Percentiles rank a stretch among this genome's conserved stretches.
Evolutionary conservation across 2,797 vertebrate species (phyloP).

Genomic region (Acanthurus lineatus): DNA sequence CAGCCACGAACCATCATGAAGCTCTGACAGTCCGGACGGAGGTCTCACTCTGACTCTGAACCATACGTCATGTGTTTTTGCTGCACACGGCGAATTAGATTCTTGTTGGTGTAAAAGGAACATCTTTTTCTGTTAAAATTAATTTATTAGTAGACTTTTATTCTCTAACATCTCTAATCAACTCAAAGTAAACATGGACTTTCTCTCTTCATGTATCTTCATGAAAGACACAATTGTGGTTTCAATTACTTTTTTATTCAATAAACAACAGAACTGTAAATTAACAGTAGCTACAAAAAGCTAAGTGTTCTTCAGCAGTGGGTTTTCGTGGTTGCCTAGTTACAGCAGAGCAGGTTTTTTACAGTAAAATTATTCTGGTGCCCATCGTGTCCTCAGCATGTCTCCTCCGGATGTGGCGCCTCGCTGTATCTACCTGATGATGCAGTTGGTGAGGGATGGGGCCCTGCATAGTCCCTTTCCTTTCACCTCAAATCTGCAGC

Average conservation of each 20-base stretch:
- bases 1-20: constrained; percentile 69
- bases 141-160: too few species aligned
- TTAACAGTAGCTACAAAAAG: not conserved
- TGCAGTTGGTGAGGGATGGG: constrained; percentile 88
- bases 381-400: not conserved
- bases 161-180: not conserved
- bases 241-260: constrained; percentile 22
- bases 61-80: too few species aligned
- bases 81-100: too few species aligned
- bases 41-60: constrained; percentile 15
- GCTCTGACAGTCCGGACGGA: constrained; percentile 21
- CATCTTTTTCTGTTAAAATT: too few species aligned
- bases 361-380: constrained; percentile 1
- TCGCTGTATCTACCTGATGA: constrained; percentile 85
- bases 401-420: not conserved
- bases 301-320: not conserved
- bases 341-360: not conserved
- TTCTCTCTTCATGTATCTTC: not conserved
- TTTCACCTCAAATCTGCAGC: constrained; percentile 91
- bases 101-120: too few species aligned
- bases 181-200: not conserved
- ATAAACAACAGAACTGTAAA: not conserved
- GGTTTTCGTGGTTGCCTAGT: not conserved
- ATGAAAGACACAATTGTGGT: not conserved
- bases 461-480: constrained; percentile 93